Percentiles rank a stretch among this genome's conserved stretches.
phyloP scores from a whole-genome alignment of 1,140 invertebrate species.

The Drosophila obscura region DNA sequence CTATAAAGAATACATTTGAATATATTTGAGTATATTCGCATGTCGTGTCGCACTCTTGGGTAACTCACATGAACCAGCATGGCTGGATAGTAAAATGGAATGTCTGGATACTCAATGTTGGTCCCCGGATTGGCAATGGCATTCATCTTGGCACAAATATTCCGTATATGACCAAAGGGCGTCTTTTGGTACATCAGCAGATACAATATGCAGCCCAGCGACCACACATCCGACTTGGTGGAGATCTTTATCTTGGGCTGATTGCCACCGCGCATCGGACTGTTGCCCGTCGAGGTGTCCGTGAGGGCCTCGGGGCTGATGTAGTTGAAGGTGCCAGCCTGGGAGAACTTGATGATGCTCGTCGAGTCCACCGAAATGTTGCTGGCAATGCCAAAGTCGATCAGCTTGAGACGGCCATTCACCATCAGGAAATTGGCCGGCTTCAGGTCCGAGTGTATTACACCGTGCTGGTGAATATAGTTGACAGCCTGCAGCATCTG shows the following conservation, averaged over 20 bases:
- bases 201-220: conserved; percentile 98
- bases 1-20: conserved; percentile 52
- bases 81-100: conserved; percentile 72
- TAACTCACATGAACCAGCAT: conserved; percentile 73
- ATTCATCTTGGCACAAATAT: conserved; percentile 90
- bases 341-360: conserved; percentile 92
- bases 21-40: too few relatives aligned
- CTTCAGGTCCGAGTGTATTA: conserved; percentile 98
- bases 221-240: conserved; percentile 98
- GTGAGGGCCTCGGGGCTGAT: conserved; percentile 97
- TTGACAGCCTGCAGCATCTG: conserved; percentile 96
- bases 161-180: conserved; percentile 94
- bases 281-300: conserved; percentile 84
- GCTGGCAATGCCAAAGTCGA: conserved; percentile 99
- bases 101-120: conserved; percentile 89
- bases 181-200: conserved; percentile 95
- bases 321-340: conserved; percentile 96
- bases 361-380: conserved; percentile 94
- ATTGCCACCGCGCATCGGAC: conserved; percentile 72
- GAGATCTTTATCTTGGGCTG: conserved; percentile 88
- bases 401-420: conserved; percentile 94
- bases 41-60: too few relatives aligned
- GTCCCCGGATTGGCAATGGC: conserved; percentile 92
- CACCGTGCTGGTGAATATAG: conserved; percentile 94
- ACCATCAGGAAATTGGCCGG: conserved; percentile 98